Base-by-base conservation (phyloP, 2,888 invertebrate species). In the Volucella bombylans region DNA sequence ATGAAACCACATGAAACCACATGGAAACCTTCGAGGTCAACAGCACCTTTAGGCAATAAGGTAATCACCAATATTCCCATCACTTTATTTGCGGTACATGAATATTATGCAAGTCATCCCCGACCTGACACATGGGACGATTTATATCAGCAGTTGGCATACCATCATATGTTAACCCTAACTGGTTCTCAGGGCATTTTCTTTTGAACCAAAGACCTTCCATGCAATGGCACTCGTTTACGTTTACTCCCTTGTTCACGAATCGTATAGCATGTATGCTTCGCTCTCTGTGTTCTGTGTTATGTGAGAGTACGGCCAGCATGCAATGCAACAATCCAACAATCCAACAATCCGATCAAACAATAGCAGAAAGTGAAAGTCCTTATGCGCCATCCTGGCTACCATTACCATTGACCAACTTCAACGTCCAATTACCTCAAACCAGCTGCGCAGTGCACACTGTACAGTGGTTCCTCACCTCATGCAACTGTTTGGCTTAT, bases 381-480 rank as follows among this genome's bases (percentile, higher is more conserved):
- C 83, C 83, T 80, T 83, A 49, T 83, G 83, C 83, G 83, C 83
- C 80, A 83, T 83, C 83, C 83, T 80, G 83, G 83, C 83, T 83
- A 67, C 83, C 83, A 77, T 61, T 62, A 54, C 76, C 68, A 80
- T 65, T 83, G 74, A 80, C 83, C 74, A 83, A 80, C 80, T 80
- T 71, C 50, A 74, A 57, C 73, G 65, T 83, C 74, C 80, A 83
- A 83, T 83, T 83, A 83, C 79, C 79, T 31, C 6, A 31, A 31
- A 6, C 31, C 83, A 83, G 82, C 77, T 77, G 81, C 62, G 62
- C 45, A 45, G 55, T 45, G 49, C 14, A 49, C 49, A 52, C 64
- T 45, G 41, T 43, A 31, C 41, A 43, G n/a, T 23, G 72, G 62
- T 59, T 78, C 68, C 72, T 68, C 78, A 82, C 68, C 72, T 68